phyloP scores from a whole-genome alignment of 2,113 vertebrate genomes.

The Hydrochoerus hydrochaeris region DNA sequence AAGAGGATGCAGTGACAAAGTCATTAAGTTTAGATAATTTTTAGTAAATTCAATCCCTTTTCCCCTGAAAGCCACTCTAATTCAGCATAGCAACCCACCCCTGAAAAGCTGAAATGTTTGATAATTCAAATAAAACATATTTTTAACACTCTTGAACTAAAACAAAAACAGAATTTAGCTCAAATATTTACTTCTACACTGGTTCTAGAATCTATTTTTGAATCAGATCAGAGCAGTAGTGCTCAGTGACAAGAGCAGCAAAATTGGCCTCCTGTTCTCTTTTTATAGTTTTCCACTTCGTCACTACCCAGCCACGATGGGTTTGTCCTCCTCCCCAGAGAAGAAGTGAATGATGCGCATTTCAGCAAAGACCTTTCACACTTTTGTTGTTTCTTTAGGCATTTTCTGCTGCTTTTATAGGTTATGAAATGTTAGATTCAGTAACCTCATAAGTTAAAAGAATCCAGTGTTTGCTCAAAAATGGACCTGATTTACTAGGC shows the following conservation, averaged over 20 bases:
- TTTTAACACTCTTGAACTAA: constrained; percentile 27
- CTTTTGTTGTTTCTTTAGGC: not conserved
- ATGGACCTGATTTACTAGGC: constrained; percentile 54
- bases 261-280: not conserved
- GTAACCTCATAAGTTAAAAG: not conserved
- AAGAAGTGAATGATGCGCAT: constrained; percentile 3
- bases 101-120: not conserved
- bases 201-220: constrained; percentile 34
- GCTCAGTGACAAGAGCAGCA: not conserved
- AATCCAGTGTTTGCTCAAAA: constrained; percentile 44
- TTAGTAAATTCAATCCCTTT: not conserved
- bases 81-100: not conserved
- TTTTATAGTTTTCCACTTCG: constrained; percentile 37
- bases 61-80: not conserved
- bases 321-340: constrained; percentile 14
- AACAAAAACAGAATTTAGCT: constrained; percentile 41
- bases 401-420: constrained; percentile 42
- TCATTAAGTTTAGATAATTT: not conserved
- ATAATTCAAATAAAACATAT: constrained; percentile 12
- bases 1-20: not conserved
- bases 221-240: constrained; percentile 20
- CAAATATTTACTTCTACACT: constrained; percentile 53
- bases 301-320: not conserved
- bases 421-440: constrained; percentile 30
- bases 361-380: constrained; percentile 34